Evolutionary conservation across 2,888 invertebrate species (phyloP).

Genomic region (Eurytoma californica): DNA sequence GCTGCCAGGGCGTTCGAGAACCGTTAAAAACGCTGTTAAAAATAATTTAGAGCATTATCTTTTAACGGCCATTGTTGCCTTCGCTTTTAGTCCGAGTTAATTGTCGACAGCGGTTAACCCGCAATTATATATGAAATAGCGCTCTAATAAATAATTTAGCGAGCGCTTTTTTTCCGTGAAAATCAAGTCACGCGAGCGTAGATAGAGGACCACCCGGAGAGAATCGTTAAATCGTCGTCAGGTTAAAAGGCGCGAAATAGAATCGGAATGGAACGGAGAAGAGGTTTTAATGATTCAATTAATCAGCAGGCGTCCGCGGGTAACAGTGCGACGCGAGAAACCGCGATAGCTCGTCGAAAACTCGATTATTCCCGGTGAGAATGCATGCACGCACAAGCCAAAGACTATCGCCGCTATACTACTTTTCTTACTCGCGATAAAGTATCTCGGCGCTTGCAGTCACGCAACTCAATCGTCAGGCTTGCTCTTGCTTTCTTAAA

Average conservation of each 20-base stretch:
- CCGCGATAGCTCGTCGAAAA: not conserved
- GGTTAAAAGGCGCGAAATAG: not conserved
- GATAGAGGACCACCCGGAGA: not conserved
- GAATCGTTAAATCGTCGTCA: not conserved
- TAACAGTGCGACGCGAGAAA: not conserved
- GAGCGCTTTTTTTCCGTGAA: not conserved
- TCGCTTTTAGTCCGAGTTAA: too few species aligned
- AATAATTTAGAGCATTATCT: too few species aligned
- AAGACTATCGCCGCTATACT: not conserved
- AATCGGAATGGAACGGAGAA: not conserved
- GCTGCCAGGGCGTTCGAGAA: too few species aligned
- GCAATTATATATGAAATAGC: too few species aligned
- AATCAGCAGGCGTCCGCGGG: not conserved
- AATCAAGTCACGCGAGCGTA: not conserved
- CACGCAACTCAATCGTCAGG: constrained; percentile 5
- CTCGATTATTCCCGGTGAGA: constrained; percentile 20
- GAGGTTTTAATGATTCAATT: constrained; percentile 24
- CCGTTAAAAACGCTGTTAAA: too few species aligned
- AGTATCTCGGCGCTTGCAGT: not conserved
- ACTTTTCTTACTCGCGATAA: not conserved
- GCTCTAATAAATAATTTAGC: too few species aligned
- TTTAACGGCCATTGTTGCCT: too few species aligned
- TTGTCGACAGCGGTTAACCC: too few species aligned
- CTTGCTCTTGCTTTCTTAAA: not conserved
- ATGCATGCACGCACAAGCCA: not conserved